Percentiles rank a stretch among this genome's conserved stretches.
phyloP scores from a whole-genome alignment of 1,140 invertebrate species.

The Trachelipus rathkii region DNA sequence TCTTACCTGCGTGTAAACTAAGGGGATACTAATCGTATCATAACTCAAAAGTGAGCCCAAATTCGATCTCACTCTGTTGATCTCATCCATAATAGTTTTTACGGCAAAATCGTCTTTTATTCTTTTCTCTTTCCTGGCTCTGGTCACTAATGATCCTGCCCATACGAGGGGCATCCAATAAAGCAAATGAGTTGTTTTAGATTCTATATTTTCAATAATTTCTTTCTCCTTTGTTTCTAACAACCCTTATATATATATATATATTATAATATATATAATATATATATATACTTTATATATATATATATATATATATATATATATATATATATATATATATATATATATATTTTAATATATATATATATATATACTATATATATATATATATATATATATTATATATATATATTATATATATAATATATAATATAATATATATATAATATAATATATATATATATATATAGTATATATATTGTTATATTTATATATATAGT shows the following conservation, averaged over 20 bases:
- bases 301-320: conserved; percentile 8
- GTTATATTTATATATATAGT: no score
- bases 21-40: conserved; percentile 60
- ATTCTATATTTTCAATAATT: conserved; percentile 71
- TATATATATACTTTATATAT: background rate
- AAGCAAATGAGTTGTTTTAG: conserved; percentile 79
- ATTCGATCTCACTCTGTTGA: conserved; percentile 51
- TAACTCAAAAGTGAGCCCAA: conserved; percentile 56
- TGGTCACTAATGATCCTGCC: conserved; percentile 56
- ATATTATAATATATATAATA: background rate
- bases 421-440: no score
- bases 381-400: background rate
- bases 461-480: no score
- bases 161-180: conserved; percentile 83
- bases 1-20: conserved; percentile 59
- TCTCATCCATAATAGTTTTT: conserved; percentile 54
- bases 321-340: conserved; percentile 9
- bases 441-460: no score
- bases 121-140: conserved; percentile 57
- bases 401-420: no score
- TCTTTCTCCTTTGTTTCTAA: conserved; percentile 75
- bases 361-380: conserved; percentile 13
- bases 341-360: background rate
- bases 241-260: conserved; percentile 58
- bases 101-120: conserved; percentile 60